Conservation (phyloP, 2,888 invertebrate species). For the Camponotus fellah region DNA sequence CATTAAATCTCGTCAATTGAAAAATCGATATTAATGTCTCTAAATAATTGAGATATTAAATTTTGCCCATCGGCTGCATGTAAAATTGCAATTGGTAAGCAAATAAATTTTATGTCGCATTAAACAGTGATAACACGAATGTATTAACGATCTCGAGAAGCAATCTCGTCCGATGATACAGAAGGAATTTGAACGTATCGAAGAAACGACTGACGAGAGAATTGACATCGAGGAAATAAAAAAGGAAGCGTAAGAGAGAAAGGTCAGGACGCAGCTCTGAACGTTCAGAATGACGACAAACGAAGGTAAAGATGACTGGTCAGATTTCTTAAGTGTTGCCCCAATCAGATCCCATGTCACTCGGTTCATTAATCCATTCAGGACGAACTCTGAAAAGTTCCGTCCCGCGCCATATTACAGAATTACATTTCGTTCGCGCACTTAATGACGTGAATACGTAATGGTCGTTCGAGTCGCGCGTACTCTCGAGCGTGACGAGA, state of each 20-base stretch:
- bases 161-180: slow-evolving; percentile 50
- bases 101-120: neutral
- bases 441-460: slow-evolving; percentile 72
- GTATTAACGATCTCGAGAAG: slow-evolving; percentile 45
- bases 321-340: slow-evolving; percentile 78
- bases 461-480: slow-evolving; percentile 56
- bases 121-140: slow-evolving; percentile 25
- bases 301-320: slow-evolving; percentile 77
- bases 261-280: slow-evolving; percentile 58
- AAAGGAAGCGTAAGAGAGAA: slow-evolving; percentile 36
- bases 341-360: slow-evolving; percentile 83
- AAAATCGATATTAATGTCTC: neutral
- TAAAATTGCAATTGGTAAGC: slow-evolving; percentile 3
- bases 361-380: slow-evolving; percentile 81
- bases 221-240: slow-evolving; percentile 55
- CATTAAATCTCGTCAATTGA: neutral
- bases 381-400: slow-evolving; percentile 67
- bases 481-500: slow-evolving; percentile 69
- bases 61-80: too few species aligned
- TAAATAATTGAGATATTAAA: slow-evolving; percentile 1
- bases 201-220: slow-evolving; percentile 38
- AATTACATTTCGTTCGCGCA: slow-evolving; percentile 63
- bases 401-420: slow-evolving; percentile 66
- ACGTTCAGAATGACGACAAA: slow-evolving; percentile 69
- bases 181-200: slow-evolving; percentile 38